phyloP scores from a whole-genome alignment of 2,113 vertebrate genomes.

The Eulacestoma nigropectus region DNA sequence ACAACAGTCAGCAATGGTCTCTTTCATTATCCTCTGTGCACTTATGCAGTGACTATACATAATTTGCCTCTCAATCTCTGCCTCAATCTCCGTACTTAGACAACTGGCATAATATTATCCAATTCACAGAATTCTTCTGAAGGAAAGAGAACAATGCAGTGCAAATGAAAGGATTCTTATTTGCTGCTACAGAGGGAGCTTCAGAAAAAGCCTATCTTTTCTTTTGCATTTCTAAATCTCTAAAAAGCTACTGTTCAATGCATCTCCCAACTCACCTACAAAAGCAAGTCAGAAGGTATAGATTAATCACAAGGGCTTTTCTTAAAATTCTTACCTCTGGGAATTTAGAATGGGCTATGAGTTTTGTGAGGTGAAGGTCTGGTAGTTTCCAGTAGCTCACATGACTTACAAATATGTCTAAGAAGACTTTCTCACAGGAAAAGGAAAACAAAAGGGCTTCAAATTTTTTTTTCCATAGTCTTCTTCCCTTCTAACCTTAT shows the following conservation, averaged over 20 bases:
- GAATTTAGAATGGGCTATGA: background rate
- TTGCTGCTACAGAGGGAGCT: background rate
- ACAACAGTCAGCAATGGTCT: background rate
- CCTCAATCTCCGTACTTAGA: constrained; percentile 2
- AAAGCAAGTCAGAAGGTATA: background rate
- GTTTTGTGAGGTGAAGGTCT: background rate
- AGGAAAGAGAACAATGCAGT: background rate
- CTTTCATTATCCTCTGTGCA: background rate
- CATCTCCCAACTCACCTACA: background rate
- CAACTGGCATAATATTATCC: background rate
- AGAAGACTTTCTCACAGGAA: background rate
- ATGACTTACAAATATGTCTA: background rate
- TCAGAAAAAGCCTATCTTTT: background rate
- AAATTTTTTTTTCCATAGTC: background rate
- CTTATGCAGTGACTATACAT: background rate
- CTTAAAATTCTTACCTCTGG: background rate
- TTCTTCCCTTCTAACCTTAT: background rate
- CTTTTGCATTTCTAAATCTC: background rate
- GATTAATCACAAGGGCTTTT: background rate
- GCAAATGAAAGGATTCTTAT: constrained; percentile 2
- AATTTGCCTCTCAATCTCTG: background rate
- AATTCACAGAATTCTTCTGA: background rate
- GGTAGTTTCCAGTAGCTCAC: background rate
- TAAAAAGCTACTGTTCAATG: background rate
- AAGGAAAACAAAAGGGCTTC: constrained; percentile 25